Base-by-base conservation (phyloP, 2,888 invertebrate genomes). In the Parelbella ahira region DNA sequence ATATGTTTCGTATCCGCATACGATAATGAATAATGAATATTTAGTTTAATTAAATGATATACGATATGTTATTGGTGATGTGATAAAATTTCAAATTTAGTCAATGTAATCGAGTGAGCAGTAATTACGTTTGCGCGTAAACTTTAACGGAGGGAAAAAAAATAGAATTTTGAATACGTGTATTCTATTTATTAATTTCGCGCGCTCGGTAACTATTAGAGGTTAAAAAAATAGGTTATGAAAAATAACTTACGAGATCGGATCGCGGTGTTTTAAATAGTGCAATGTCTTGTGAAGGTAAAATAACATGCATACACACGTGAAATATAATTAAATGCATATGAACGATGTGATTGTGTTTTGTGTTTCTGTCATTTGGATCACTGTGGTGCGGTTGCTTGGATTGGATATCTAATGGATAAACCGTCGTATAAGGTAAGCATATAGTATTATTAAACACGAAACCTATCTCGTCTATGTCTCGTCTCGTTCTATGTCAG, bases 341-440 rank as follows among this genome's bases (percentile, higher is more conserved):
- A 48, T 51, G 48, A n/a, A n/a, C 49, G 36, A 49, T 32, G 28
- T 29, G 20, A n/a, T n/a, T n/a, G n/a, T n/a, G n/a, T n/a, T n/a
- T n/a, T 37, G 39, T 49, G 44, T 43, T 37, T 41, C 36, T 47
- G 19, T 47, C 42, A 33, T 25, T 33, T 63, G 57, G 60, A 58
- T 56, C 56, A 58, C 50, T 46, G 44, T 24, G 49, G 47, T 10
- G 8, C 63, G 64, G 69, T 67, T 70, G 66, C 69, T 60, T 63
- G 74, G 77, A 74, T 76, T 76, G 32, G 44, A 37, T 49, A 56
- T 57, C 52, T 50, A 59, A 66, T 87, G 86, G 86, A 86, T 54
- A 86, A 83, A 60, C 84, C 84, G 19, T 68, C 83, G 10, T 83
- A 68, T 58, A 83, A 84, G 81, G 86, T 84, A 64, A 54, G 54